Evolutionary conservation across 2,888 invertebrate species (phyloP).

Genomic region (Nymphalis c-album): DNA sequence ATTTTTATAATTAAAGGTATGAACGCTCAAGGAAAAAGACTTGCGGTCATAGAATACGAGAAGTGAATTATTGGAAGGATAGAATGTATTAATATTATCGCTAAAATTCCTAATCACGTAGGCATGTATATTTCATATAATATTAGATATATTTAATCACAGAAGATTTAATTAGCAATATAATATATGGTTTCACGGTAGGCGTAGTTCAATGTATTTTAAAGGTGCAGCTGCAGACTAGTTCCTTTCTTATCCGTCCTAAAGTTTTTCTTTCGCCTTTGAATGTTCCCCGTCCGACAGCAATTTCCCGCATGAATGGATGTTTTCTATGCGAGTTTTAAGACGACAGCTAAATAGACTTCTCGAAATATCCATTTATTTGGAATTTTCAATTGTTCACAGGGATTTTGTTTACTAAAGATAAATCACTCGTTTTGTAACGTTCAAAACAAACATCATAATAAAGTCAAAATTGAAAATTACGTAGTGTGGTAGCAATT

Average conservation of each 20-base stretch:
- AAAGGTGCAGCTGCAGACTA: neutral
- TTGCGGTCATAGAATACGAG: too few species aligned
- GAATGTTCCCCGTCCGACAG: constrained; percentile 8
- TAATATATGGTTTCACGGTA: too few species aligned
- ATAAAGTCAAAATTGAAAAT: neutral
- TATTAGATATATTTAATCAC: too few species aligned
- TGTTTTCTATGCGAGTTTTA: constrained; percentile 17
- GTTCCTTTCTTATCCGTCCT: constrained; percentile 16
- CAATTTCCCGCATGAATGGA: constrained; percentile 30
- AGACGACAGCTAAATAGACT: neutral
- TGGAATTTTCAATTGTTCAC: neutral
- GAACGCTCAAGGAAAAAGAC: too few species aligned
- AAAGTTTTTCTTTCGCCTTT: constrained; percentile 31
- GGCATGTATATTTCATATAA: too few species aligned
- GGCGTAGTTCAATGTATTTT: constrained; percentile 7
- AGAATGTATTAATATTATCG: too few species aligned
- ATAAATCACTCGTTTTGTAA: too few species aligned
- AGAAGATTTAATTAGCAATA: too few species aligned
- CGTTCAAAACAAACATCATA: neutral
- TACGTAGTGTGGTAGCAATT: constrained; percentile 1
- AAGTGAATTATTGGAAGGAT: too few species aligned
- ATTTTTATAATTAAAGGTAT: too few species aligned
- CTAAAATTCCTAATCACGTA: too few species aligned
- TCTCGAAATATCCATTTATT: neutral
- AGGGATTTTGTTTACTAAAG: neutral